These are phyloP conservation scores for Hermetia illucens DNA, from an alignment of 1,140 invertebrate species.

Conservation along the genomic window DNA sequence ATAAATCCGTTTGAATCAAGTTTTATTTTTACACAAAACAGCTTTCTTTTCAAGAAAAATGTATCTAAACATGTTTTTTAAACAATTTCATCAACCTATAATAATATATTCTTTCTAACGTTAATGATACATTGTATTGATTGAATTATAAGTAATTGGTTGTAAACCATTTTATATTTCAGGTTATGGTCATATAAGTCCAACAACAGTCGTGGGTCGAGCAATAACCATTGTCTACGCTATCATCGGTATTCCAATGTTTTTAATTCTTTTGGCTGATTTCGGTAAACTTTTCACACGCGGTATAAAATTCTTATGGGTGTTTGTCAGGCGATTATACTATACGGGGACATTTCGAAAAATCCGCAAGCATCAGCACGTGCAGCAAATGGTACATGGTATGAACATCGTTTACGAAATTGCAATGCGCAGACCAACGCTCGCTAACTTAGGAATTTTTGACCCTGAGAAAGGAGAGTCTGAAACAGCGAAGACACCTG, in stretches of 20 bases:
- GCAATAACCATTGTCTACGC: constrained; percentile 86
- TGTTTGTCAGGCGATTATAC: constrained; percentile 71
- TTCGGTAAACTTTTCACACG: constrained; percentile 85
- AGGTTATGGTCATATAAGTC: constrained; percentile 92
- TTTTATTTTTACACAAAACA: no score
- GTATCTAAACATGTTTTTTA: no score
- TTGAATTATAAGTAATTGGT: no score
- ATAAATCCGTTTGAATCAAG: no score
- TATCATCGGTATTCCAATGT: constrained; percentile 87
- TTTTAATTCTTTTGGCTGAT: constrained; percentile 80
- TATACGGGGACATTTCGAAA: constrained; percentile 72
- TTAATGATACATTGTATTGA: no score
- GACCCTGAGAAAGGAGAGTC: constrained; percentile 4
- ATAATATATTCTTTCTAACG: no score
- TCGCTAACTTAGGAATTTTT: no score
- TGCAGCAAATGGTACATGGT: constrained; percentile 72
- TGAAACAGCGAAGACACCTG: constrained; percentile 9
- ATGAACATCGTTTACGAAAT: constrained; percentile 65
- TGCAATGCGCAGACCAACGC: constrained; percentile 57
- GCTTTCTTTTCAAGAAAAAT: no score
- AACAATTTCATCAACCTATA: no score
- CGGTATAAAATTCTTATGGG: constrained; percentile 86
- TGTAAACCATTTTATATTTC: constrained; percentile 24
- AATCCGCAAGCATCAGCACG: constrained; percentile 53
- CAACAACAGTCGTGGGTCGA: constrained; percentile 68